A percentile compares a stretch with the other conserved stretches of the same genome.
These are phyloP conservation scores for Bujurquina vittata DNA, from an alignment of 2,113 vertebrate species.

Conservation along the genomic window DNA sequence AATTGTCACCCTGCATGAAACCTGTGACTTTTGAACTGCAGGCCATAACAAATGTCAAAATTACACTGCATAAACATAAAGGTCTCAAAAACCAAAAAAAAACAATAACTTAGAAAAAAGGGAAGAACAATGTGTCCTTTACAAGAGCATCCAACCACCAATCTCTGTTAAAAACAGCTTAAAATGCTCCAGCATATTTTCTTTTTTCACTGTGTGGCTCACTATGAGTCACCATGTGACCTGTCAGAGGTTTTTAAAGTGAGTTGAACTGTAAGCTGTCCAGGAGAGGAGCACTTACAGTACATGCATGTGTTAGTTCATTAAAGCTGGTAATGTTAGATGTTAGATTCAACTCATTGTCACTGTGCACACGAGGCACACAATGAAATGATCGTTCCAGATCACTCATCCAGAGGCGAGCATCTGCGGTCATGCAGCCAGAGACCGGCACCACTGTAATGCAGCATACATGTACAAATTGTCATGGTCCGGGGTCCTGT, in stretches of 20 bases:
- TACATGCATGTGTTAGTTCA: constrained; percentile 17
- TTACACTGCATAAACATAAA: constrained; percentile 20
- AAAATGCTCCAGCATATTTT: constrained; percentile 2
- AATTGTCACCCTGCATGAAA: constrained; percentile 38
- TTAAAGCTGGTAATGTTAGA: constrained; percentile 23
- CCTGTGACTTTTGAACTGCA: constrained; percentile 17
- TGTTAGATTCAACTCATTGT: too few species aligned
- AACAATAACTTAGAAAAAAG: constrained; percentile 8
- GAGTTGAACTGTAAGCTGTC: constrained; percentile 34
- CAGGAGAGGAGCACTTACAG: constrained; percentile 11
- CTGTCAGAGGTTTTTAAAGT: constrained; percentile 61
- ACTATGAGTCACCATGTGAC: constrained; percentile 59
- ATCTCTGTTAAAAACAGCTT: constrained; percentile 5
- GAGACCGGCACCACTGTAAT: too few species aligned
- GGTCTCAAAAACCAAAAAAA: constrained; percentile 3
- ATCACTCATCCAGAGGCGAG: too few species aligned
- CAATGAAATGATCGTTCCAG: too few species aligned
- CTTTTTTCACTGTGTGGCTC: constrained; percentile 43
- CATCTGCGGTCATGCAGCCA: too few species aligned
- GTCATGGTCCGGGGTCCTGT: too few species aligned
- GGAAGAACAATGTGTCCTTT: constrained; percentile 39
- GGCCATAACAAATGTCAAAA: constrained; percentile 37
- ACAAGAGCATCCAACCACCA: constrained; percentile 10
- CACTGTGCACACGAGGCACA: too few species aligned
- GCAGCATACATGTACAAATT: too few species aligned